Base-by-base conservation (phyloP, 2,888 invertebrate species). In the Heliconius erato region DNA sequence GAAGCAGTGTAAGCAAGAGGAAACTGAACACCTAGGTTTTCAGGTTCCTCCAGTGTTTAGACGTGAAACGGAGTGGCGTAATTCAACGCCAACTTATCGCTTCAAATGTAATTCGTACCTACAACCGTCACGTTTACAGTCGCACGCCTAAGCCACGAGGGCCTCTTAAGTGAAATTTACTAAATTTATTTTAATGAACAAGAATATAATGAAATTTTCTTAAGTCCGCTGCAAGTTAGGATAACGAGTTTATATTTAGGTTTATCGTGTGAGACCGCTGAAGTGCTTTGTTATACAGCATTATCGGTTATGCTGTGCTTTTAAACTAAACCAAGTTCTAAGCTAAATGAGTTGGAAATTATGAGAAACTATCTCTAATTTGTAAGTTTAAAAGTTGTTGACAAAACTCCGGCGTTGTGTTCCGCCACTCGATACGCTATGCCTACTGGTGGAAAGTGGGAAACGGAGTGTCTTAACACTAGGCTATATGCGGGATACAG, bases 231-330 rank as follows among this genome's bases (percentile, higher is more conserved):
- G 44, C 77, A 28, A 83, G 79, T 83, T 82, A 59, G 67, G 79
- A 74, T 81, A 83, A 84, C 83, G 81, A 83, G 83, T 79, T 84
- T 84, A 81, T 79, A 69, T 79, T 72, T 49, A 72, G 76, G 79
- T 77, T 77, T 81, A 83, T 83, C 79, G 79, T 78, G 83, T 83
- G 84, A 74, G 77, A 74, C 82, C 83, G 68, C 74, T 32, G 35
- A 78, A 84, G 83, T 81, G 83, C 79, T 84, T 84, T 83, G 81
- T 84, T 76, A 72, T 44, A 77, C 74, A 79, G 81, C 74, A 81
- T 84, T 83, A 84, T 79, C 76, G 74, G 74, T 74, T 63, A 63
- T 76, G 26, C 69, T 59, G 28, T 81, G 65, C n/a, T 78, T 26
- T 67, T 44, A 28, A 67, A 26, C 67, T 40, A 44, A 26, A 44